phyloP scores from a whole-genome alignment of 1,140 invertebrate genomes.

The Drosophila triauraria region DNA sequence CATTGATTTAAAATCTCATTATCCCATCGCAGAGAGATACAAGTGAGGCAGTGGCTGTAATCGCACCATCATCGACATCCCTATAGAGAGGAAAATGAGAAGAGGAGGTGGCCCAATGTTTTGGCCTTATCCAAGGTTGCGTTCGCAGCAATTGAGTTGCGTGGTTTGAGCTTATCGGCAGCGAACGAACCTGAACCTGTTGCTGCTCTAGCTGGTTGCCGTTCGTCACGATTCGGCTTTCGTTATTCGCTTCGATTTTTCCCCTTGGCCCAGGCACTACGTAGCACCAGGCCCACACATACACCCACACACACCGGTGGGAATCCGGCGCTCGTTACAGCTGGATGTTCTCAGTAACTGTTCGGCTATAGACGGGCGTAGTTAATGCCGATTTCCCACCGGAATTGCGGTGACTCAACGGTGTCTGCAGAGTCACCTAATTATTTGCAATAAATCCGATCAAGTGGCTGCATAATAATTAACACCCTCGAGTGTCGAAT shows the following conservation, averaged over 20 bases:
- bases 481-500: constrained; percentile 18
- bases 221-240: constrained; percentile 44
- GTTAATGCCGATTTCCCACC: constrained; percentile 40
- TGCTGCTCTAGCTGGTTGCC: constrained; percentile 45
- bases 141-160: constrained; percentile 51
- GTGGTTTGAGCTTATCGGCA: constrained; percentile 46
- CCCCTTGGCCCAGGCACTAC: constrained; percentile 8
- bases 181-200: constrained; percentile 48
- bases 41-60: not conserved
- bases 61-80: not conserved
- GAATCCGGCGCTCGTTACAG: constrained; percentile 28
- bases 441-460: constrained; percentile 27
- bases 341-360: constrained; percentile 57
- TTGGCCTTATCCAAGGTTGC: constrained; percentile 31
- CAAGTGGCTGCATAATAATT: constrained; percentile 34
- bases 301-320: constrained; percentile 2
- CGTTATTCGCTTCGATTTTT: constrained; percentile 29
- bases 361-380: constrained; percentile 57
- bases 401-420: constrained; percentile 39
- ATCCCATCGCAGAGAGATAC: constrained; percentile 19
- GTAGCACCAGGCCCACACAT: not conserved
- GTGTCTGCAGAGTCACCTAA: constrained; percentile 21
- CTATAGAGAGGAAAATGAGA: too few species aligned
- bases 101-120: constrained; percentile 11
- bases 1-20: constrained; percentile 37